Base-by-base conservation (phyloP, 92 coral and sea anemone species). In the Paragorgia papillata region DNA sequence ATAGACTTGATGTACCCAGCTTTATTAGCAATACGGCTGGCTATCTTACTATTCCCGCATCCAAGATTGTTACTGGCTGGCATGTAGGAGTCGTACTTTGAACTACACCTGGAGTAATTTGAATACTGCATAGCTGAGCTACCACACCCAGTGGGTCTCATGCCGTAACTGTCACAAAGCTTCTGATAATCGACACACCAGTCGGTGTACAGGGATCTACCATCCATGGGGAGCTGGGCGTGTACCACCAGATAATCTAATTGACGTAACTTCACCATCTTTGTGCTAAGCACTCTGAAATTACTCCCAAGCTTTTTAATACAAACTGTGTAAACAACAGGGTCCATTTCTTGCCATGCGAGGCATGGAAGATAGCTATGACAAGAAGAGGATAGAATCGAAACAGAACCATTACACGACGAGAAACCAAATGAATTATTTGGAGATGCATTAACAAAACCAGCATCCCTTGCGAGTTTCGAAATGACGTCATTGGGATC, bases 131-230 rank as follows among this genome's bases (percentile, higher is more conserved):
- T 4, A 50, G n/a, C 74, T 9, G 50, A 31, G 4, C 28, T 29
- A n/a, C 81, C 90, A 44, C 81, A 71, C 9, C 84, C 86, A 20
- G 77, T 63, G 1, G 90, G 90, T 25, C 83, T n/a, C 83, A 75
- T 69, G 21, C 75, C 80, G 29, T 86, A 86, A 33, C 86, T 66
- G 21, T 51, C 84, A 34, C 90, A 86, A 41, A 86, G 66, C 32
- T 82, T 70, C 53, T 82, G 79, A 32, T 86, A 86, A 39, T 86
- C 90, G 19, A 74, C 62, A 37, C 90, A 86, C 90, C 90, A 86
- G 81, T 69, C 70, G 18, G 73, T 70, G 26, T 86, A 70, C 57
- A 79, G 70, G 9, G 90, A 86, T 37, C 21, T 57, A 1, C 86
- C 83, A 54, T 82, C 44, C 1, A 4, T 17, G 28, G 90, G 86